Percentiles rank a stretch among this genome's conserved stretches.
Conservation (phyloP, 64 coral and sea anemone species). For the Trachythela sp. region DNA sequence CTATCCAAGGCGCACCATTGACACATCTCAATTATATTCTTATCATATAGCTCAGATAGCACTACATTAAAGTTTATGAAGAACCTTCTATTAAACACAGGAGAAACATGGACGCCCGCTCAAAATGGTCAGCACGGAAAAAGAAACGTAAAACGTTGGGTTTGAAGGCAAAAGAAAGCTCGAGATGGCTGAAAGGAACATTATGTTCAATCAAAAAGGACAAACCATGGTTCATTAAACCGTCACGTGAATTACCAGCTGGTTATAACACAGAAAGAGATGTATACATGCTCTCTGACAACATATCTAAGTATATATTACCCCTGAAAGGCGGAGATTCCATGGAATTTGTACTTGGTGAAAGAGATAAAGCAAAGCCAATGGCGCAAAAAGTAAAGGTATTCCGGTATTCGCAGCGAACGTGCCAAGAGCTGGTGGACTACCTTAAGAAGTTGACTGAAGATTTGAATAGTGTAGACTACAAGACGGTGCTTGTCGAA, state of each 20-base stretch:
- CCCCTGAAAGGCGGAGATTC: neutral
- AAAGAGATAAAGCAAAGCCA: neutral
- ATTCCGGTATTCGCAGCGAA: neutral
- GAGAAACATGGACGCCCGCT: no score
- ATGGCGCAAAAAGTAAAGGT: neutral
- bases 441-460: neutral
- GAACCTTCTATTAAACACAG: no score
- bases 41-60: no score
- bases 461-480: neutral
- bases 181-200: neutral
- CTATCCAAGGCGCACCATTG: no score
- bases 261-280: neutral
- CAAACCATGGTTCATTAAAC: neutral
- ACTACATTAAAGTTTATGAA: no score
- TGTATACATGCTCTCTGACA: neutral
- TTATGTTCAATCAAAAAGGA: neutral
- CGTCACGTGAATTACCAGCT: neutral
- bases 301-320: neutral
- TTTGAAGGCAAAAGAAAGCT: neutral
- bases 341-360: neutral
- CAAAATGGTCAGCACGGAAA: no score
- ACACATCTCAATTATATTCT: no score
- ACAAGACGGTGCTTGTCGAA: neutral
- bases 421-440: neutral
- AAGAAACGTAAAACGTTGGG: neutral